Evolutionary conservation across 2,113 vertebrate species (phyloP).

Genomic region (Hemichromis elongatus): DNA sequence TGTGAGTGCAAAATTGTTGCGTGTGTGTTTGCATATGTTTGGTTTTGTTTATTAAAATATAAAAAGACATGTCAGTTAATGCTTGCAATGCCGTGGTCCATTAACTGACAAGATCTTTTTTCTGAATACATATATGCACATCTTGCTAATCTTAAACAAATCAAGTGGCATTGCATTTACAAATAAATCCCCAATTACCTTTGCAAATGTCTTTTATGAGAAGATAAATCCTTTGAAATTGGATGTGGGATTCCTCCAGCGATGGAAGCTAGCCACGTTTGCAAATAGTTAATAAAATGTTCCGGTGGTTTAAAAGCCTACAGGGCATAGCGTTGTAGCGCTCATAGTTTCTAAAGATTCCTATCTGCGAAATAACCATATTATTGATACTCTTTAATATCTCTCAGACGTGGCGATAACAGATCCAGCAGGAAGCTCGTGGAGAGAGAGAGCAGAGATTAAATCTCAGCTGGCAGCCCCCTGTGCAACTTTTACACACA

Average conservation of each 20-base stretch:
- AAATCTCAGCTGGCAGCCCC: constrained; percentile 18
- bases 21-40: neutral
- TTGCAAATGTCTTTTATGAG: neutral
- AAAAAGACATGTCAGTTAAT: neutral
- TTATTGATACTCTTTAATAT: constrained; percentile 14
- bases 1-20: neutral
- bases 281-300: neutral
- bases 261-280: neutral
- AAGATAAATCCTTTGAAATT: constrained; percentile 11
- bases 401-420: neutral
- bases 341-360: neutral
- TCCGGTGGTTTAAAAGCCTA: neutral
- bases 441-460: constrained; percentile 26
- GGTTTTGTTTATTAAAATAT: neutral
- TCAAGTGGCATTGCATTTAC: neutral
- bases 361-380: constrained; percentile 11
- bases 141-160: neutral
- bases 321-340: neutral
- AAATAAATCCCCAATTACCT: neutral
- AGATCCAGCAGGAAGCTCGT: neutral
- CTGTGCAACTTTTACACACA: constrained; percentile 28
- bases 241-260: neutral
- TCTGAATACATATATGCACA: neutral
- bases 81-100: neutral
- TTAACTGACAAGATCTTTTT: neutral